phyloP scores from a whole-genome alignment of 2,888 invertebrate species.

The Acholoe squamosa region DNA sequence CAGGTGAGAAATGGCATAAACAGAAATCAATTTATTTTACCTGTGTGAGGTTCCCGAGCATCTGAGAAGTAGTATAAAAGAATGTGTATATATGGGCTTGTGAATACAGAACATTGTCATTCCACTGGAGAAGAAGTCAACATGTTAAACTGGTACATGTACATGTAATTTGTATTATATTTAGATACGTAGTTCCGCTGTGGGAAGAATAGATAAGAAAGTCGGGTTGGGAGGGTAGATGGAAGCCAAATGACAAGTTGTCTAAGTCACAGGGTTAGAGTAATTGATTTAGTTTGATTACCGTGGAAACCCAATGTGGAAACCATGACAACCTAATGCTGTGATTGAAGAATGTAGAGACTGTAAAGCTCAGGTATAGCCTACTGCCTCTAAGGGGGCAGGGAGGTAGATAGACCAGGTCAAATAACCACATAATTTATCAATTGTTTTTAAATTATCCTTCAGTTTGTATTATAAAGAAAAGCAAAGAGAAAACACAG shows the following conservation, averaged over 20 bases:
- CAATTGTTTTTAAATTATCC: not conserved
- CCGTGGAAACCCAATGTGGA: not conserved
- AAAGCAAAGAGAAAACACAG: not conserved
- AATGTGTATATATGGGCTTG: not conserved
- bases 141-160: not conserved
- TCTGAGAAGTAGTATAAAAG: no score
- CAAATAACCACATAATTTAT: not conserved
- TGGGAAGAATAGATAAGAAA: not conserved
- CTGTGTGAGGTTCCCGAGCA: no score
- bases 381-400: not conserved
- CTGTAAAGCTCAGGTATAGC: slow-evolving; percentile 18
- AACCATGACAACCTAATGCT: slow-evolving; percentile 44
- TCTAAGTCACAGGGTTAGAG: not conserved
- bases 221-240: slow-evolving; percentile 8
- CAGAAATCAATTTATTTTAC: no score
- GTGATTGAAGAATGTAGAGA: slow-evolving; percentile 2
- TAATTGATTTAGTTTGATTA: not conserved
- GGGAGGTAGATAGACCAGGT: not conserved
- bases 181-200: no score
- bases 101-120: not conserved
- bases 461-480: not conserved
- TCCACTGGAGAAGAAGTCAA: not conserved
- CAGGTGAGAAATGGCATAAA: no score
- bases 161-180: not conserved
- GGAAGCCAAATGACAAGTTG: not conserved